Evolutionary conservation across 2,888 invertebrate species (phyloP).

Genomic region (Machimus rusticus): DNA sequence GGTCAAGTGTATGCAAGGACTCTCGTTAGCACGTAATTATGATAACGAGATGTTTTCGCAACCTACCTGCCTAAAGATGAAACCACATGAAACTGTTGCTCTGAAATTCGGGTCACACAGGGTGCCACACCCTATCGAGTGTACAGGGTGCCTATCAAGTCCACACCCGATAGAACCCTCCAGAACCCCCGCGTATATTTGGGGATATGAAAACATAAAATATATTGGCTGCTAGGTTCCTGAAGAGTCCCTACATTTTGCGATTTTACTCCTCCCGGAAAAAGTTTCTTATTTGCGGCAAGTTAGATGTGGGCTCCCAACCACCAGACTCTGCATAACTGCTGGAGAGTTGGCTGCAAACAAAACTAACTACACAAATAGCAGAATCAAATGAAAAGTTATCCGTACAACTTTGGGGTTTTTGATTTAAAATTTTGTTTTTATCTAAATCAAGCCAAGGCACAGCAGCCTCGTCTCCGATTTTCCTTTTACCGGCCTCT

Average conservation of each 20-base stretch:
- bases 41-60: conserved; percentile 1
- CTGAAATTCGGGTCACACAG: neutral
- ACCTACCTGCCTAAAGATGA: neutral
- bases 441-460: conserved; percentile 23
- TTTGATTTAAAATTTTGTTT: conserved; percentile 2
- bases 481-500: neutral
- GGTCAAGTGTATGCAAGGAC: neutral
- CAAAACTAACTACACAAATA: neutral
- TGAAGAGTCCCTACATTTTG: neutral
- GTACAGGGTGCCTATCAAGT: neutral
- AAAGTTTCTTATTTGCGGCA: conserved; percentile 11
- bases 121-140: neutral
- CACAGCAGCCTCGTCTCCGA: neutral
- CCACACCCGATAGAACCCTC: neutral
- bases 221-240: neutral
- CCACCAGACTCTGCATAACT: neutral
- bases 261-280: neutral
- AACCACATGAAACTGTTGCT: neutral
- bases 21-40: conserved; percentile 19
- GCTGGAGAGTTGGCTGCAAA: neutral
- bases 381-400: conserved; percentile 7
- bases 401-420: neutral
- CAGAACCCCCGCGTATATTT: neutral
- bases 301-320: conserved; percentile 7
- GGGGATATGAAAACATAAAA: neutral